These are phyloP conservation scores for Conops quadrifasciatus DNA, from an alignment of 2,888 invertebrate species.

Conservation along the genomic window DNA sequence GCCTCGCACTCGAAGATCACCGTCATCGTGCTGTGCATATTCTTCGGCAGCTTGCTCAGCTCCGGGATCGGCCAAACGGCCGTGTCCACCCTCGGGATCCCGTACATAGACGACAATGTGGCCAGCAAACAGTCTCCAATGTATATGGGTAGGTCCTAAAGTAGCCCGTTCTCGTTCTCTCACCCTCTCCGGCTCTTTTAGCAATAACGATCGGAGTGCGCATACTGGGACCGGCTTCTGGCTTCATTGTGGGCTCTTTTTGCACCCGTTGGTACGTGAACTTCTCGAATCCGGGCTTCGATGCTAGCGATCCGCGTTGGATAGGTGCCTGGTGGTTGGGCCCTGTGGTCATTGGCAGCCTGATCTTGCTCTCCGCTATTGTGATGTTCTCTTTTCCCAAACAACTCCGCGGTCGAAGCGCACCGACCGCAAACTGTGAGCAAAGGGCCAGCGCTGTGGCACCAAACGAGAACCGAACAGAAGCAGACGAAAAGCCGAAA, in stretches of 20 bases:
- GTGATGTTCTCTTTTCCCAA: conserved; percentile 93
- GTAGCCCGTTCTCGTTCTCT: not conserved
- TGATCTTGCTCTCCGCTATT: conserved; percentile 82
- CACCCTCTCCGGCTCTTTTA: conserved; percentile 61
- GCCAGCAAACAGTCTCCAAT: conserved; percentile 90
- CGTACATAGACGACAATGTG: conserved; percentile 93
- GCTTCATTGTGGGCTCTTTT: conserved; percentile 87
- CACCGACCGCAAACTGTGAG: not conserved
- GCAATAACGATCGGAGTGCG: conserved; percentile 92
- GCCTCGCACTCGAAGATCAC: conserved; percentile 79
- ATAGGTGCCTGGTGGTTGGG: conserved; percentile 97
- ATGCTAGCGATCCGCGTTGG: conserved; percentile 86
- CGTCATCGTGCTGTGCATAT: conserved; percentile 84
- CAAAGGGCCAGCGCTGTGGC: conserved; percentile 43
- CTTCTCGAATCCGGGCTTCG: conserved; percentile 79
- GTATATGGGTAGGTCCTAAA: conserved; percentile 76
- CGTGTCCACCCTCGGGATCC: conserved; percentile 90
- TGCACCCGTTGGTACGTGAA: conserved; percentile 89
- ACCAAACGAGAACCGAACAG: conserved; percentile 26
- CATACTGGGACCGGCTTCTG: conserved; percentile 89
- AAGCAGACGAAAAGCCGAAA: conserved; percentile 68
- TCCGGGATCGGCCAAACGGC: conserved; percentile 94
- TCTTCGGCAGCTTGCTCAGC: conserved; percentile 86
- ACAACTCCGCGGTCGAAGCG: conserved; percentile 70
- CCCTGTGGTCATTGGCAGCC: conserved; percentile 82